These are phyloP conservation scores for Gephyroberyx darwinii DNA, from an alignment of 2,797 vertebrate species.

Conservation along the genomic window DNA sequence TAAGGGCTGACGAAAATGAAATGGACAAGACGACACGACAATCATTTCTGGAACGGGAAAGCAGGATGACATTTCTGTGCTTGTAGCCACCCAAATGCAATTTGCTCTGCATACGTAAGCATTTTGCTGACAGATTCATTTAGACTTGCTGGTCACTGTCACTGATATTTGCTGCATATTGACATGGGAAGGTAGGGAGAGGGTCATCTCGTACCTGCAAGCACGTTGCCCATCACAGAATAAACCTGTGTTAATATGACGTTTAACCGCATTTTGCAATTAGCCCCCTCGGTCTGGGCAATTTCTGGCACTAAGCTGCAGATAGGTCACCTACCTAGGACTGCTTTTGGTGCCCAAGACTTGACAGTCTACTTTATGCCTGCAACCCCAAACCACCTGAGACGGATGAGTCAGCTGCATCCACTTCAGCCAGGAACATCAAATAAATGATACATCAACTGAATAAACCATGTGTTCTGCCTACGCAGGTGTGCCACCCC, in stretches of 20 bases:
- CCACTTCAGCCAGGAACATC: conserved; percentile 62
- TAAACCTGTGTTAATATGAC: conserved; percentile 14
- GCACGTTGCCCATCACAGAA: conserved; percentile 7
- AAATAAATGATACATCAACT: conserved; percentile 67
- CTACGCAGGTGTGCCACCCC: conserved; percentile 64
- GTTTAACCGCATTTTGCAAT: conserved; percentile 16
- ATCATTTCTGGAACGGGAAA: conserved; percentile 8
- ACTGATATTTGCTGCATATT: not conserved
- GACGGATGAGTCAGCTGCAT: conserved; percentile 71
- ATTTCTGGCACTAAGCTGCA: conserved; percentile 43
- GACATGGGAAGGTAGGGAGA: not conserved
- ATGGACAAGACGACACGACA: conserved; percentile 3
- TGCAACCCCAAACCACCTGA: conserved; percentile 44
- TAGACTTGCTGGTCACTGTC: not conserved
- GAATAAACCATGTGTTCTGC: conserved; percentile 62
- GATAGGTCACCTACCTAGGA: conserved; percentile 43
- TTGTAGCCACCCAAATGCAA: conserved; percentile 11
- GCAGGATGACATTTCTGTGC: conserved; percentile 7
- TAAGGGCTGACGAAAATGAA: not conserved
- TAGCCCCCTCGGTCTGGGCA: conserved; percentile 11
- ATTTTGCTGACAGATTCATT: conserved; percentile 1
- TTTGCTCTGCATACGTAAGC: conserved; percentile 9
- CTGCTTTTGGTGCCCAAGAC: conserved; percentile 11
- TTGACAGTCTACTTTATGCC: conserved; percentile 41
- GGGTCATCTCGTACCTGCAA: not conserved